Conservation (phyloP, 37 sponge, comb jelly and placozoan genomes). For the Geodia barretti region DNA sequence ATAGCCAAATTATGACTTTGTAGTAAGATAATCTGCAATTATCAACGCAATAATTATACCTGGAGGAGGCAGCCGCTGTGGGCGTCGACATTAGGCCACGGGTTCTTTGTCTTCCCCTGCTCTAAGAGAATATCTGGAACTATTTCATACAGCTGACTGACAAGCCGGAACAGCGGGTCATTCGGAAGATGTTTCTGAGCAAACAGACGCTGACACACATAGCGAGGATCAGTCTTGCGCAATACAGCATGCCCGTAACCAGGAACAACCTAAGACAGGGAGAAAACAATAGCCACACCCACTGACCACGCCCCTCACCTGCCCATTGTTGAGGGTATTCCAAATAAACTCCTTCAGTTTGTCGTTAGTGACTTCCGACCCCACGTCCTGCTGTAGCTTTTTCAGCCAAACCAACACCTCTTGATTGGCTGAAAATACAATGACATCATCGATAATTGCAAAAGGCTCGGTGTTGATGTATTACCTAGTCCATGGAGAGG, state of each 20-base stretch:
- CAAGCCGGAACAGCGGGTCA: constrained; percentile 92
- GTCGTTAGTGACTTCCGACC: constrained; percentile 80
- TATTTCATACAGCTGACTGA: constrained; percentile 75
- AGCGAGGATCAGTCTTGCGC: constrained; percentile 97
- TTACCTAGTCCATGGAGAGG: constrained; percentile 97
- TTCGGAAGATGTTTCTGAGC: constrained; percentile 96
- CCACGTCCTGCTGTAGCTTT: constrained; percentile 73
- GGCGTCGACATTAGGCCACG: constrained; percentile 99
- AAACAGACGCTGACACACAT: constrained; percentile 95
- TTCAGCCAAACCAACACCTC: constrained; percentile 98
- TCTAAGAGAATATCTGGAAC: constrained; percentile 88
- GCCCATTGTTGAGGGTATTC: constrained; percentile 93
- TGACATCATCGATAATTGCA: not conserved
- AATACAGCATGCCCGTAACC: constrained; percentile 98
- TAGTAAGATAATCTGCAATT: too few species aligned
- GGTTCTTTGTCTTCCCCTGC: constrained; percentile 97
- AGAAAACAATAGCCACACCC: not conserved
- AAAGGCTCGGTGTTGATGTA: constrained; percentile 36
- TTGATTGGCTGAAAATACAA: constrained; percentile 47
- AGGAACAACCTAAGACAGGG: constrained; percentile 88
- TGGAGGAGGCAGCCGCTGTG: constrained; percentile 96
- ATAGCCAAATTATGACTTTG: too few species aligned
- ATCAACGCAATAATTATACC: constrained; percentile 34
- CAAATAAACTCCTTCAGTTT: constrained; percentile 86
- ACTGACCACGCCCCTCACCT: constrained; percentile 38